Evolutionary conservation across 1,140 invertebrate genomes (phyloP).

Genomic region (Pygmarrhopalites habei): DNA sequence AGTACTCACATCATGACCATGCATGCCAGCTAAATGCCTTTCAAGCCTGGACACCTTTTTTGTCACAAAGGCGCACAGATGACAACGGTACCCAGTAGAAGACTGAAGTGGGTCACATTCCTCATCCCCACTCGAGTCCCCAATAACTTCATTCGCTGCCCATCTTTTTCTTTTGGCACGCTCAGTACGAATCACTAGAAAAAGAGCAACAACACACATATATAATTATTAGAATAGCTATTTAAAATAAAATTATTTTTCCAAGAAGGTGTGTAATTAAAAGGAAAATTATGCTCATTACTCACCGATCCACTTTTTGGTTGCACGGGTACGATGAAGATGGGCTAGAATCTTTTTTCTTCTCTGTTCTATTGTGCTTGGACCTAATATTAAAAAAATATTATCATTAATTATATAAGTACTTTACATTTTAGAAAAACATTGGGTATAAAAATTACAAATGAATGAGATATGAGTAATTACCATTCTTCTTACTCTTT

Average conservation of each 20-base stretch:
- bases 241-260: no score
- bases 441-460: slow-evolving; percentile 2
- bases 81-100: slow-evolving; percentile 43
- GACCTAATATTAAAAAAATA: slow-evolving; percentile 14
- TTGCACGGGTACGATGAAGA: slow-evolving; percentile 25
- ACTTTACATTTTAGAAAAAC: neutral
- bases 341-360: slow-evolving; percentile 23
- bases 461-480: no score
- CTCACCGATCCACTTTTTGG: slow-evolving; percentile 35
- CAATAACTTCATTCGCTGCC: slow-evolving; percentile 25
- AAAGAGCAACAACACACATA: no score
- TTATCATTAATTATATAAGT: neutral
- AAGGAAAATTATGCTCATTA: no score
- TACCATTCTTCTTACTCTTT: slow-evolving; percentile 17
- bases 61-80: slow-evolving; percentile 49
- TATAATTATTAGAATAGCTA: no score
- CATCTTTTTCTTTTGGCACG: slow-evolving; percentile 24
- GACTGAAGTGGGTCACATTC: slow-evolving; percentile 39
- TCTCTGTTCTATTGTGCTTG: slow-evolving; percentile 26
- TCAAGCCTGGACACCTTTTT: slow-evolving; percentile 48
- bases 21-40: slow-evolving; percentile 49
- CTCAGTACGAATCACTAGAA: slow-evolving; percentile 25
- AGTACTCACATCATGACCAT: slow-evolving; percentile 53
- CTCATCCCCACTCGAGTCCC: slow-evolving; percentile 37
- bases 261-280: no score